Evolutionary conservation across 2,797 vertebrate species (phyloP).

Genomic region (Trematomus bernacchii): DNA sequence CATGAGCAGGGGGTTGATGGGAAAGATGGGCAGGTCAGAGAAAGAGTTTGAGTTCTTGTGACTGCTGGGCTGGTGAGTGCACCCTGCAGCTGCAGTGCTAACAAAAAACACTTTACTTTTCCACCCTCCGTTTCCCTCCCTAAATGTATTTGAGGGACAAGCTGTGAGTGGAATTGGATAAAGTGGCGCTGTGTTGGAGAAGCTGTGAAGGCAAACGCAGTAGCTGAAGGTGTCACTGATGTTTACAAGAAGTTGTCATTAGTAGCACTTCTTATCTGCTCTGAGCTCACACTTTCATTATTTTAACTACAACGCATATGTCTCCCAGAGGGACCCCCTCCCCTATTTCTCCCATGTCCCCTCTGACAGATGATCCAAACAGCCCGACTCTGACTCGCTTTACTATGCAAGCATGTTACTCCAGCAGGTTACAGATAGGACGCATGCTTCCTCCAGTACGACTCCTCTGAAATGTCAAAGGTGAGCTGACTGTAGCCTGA

Average conservation of each 20-base stretch:
- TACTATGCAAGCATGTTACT: slow-evolving; percentile 54
- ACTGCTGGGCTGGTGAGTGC: slow-evolving; percentile 62
- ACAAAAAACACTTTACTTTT: slow-evolving; percentile 41
- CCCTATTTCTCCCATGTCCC: slow-evolving; percentile 28
- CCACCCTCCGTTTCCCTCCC: slow-evolving; percentile 17
- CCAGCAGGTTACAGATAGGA: slow-evolving; percentile 60
- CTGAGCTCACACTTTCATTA: slow-evolving; percentile 48
- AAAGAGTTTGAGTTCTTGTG: slow-evolving; percentile 49
- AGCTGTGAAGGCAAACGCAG: slow-evolving; percentile 44
- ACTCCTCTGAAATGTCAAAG: slow-evolving; percentile 60
- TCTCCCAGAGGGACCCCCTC: slow-evolving; percentile 34
- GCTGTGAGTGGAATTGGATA: slow-evolving; percentile 31
- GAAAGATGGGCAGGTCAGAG: slow-evolving; percentile 68
- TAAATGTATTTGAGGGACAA: slow-evolving; percentile 35
- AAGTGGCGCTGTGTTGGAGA: slow-evolving; percentile 27
- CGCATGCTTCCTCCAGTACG: slow-evolving; percentile 36
- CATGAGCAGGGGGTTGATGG: slow-evolving; percentile 58
- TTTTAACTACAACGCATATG: slow-evolving; percentile 48
- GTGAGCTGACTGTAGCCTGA: slow-evolving; percentile 53
- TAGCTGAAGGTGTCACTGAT: slow-evolving; percentile 66
- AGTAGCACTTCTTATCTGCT: slow-evolving; percentile 68
- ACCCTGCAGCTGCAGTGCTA: slow-evolving; percentile 60
- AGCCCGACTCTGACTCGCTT: slow-evolving; percentile 36
- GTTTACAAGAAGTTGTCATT: slow-evolving; percentile 71
- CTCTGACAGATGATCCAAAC: slow-evolving; percentile 74